Evolutionary conservation across 2,888 invertebrate genomes (phyloP), one percentile per base, ranked within the genome.

Genomic region (Drosophila borborema): DNA sequence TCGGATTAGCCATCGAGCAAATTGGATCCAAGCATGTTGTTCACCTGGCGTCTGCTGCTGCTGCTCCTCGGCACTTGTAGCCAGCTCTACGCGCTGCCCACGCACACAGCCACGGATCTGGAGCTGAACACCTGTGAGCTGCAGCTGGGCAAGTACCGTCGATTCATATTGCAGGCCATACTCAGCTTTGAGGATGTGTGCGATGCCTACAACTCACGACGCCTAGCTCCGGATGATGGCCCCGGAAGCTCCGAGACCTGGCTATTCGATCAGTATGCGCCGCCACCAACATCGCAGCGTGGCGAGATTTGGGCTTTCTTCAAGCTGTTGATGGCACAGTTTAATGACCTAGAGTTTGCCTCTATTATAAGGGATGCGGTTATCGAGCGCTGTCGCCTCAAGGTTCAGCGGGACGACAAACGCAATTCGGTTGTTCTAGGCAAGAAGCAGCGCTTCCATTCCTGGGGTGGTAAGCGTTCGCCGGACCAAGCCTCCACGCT

Each of bases 371-470:
- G 88, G 28, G 89, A 92, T 53, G 91, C 92, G 0, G 86, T 93
- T 10, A 84, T 92, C 18, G 92, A 92, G 10, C 85, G 91, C n/a
- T 93, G 93, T 49, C 91, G 88, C 36, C 66, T 85, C 10, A 92
- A 92, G 61, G 68, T 84, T 34, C 90, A 91, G 62, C 83, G 88
- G 14, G 92, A 91, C 64, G 92, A 92, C 59, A 93, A 93, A 76
- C 89, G 93, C 7, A 91, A 92, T 49, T 86, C 92, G 1, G 88
- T 91, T 63, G 90, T 92, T 6, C 77, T 93, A 38, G 93, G 93
- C 46, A 93, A 93, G 78, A 93, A 93, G 72, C 93, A 93, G 71
- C 86, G 93, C 4, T 93, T 93, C 77, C 93, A 93, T 74, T 93
- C 93, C 1, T 93, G 93, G 93, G 93, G 93, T 53, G 93, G 93